Evolutionary conservation across 2,113 vertebrate genomes (phyloP).

Genomic region (Gymnogyps californianus): DNA sequence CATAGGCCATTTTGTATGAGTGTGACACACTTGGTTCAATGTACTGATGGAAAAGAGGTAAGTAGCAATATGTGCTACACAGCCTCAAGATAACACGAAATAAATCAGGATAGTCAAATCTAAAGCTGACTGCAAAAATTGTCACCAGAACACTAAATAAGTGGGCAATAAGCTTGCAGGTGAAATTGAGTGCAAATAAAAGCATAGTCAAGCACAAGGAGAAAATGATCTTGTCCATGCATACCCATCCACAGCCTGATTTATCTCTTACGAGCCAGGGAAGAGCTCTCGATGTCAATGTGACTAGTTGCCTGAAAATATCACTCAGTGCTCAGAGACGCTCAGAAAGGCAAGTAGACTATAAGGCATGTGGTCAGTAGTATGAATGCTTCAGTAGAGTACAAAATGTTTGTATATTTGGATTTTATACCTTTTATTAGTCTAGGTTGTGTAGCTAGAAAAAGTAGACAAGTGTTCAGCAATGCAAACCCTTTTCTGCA

Average conservation of each 20-base stretch:
- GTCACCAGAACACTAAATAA: background rate
- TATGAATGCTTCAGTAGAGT: background rate
- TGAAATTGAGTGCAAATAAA: conserved; percentile 17
- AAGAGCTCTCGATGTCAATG: background rate
- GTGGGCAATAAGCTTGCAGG: background rate
- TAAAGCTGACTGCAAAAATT: background rate
- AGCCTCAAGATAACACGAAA: background rate
- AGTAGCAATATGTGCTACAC: background rate
- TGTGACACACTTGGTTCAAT: background rate
- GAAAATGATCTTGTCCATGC: background rate
- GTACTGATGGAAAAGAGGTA: background rate
- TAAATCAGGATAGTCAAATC: background rate
- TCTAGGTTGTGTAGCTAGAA: background rate
- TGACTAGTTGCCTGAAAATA: background rate
- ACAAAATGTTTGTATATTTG: background rate
- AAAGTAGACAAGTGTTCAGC: background rate
- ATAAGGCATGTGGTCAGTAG: background rate
- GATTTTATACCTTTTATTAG: background rate
- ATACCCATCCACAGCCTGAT: background rate
- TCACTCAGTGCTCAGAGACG: background rate
- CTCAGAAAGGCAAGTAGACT: background rate
- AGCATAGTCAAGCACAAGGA: background rate
- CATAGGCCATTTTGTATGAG: background rate
- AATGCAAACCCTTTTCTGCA: background rate
- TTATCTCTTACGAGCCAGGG: background rate